These are phyloP conservation scores for Bolinopsis microptera DNA, from an alignment of 37 sponge, comb jelly and placozoan genomes.

Conservation along the genomic window DNA sequence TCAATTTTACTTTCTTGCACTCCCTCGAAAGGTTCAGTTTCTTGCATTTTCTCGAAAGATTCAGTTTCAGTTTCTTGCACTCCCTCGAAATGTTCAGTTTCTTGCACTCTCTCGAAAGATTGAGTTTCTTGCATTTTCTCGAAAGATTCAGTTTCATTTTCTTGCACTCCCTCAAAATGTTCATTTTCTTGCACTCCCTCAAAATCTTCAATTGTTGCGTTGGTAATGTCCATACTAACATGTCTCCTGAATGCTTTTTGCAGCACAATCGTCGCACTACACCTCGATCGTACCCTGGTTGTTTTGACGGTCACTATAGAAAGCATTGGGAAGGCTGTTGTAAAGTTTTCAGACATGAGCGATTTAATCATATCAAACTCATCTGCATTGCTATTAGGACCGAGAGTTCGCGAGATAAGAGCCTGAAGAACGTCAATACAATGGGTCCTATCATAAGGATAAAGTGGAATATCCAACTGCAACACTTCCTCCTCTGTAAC, in stretches of 20 bases:
- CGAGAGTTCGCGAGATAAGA: slow-evolving; percentile 55
- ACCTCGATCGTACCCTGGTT: slow-evolving; percentile 29
- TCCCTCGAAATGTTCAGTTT: neutral
- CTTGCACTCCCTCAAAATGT: neutral
- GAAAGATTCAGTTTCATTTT: neutral
- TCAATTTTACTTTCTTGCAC: too few relatives aligned
- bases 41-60: too few relatives aligned
- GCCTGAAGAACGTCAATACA: slow-evolving; percentile 62
- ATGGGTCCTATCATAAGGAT: slow-evolving; percentile 28
- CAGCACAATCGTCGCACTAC: slow-evolving; percentile 35
- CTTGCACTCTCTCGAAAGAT: slow-evolving; percentile 9
- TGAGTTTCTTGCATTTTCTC: neutral
- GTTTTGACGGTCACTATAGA: slow-evolving; percentile 6
- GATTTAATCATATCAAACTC: slow-evolving; percentile 63
- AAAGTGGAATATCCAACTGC: slow-evolving; percentile 37
- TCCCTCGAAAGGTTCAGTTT: too few relatives aligned
- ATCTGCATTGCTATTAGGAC: slow-evolving; percentile 59
- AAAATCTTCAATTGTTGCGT: neutral
- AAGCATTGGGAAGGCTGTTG: slow-evolving; percentile 35
- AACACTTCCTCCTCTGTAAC: slow-evolving; percentile 56
- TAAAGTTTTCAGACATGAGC: slow-evolving; percentile 50
- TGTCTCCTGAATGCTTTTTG: slow-evolving; percentile 57
- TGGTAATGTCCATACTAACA: too few relatives aligned
- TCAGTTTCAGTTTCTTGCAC: neutral
- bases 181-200: slow-evolving; percentile 3